These are phyloP conservation scores for Orthonevra nobilis DNA, from an alignment of 2,888 invertebrate genomes.

Conservation along the genomic window DNA sequence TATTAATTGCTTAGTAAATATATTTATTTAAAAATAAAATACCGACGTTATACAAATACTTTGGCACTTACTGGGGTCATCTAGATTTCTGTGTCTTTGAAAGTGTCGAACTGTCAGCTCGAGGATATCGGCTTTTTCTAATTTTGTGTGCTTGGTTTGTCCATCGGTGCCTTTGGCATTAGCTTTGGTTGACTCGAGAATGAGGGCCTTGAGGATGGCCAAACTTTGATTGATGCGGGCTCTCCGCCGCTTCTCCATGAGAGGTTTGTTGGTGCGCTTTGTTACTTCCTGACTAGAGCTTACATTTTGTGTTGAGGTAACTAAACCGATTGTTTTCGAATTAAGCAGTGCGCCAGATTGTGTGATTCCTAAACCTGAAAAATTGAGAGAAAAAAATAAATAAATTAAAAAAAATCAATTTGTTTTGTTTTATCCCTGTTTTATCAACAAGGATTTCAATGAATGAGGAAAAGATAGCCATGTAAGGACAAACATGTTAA, in stretches of 20 bases:
- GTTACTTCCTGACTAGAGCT: slow-evolving; percentile 78
- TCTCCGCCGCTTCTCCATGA: slow-evolving; percentile 88
- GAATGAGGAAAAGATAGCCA: no score
- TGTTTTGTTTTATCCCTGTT: no score
- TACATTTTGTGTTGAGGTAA: slow-evolving; percentile 78
- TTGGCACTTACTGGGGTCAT: slow-evolving; percentile 81
- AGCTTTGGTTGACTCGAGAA: slow-evolving; percentile 85
- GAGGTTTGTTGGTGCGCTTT: slow-evolving; percentile 87
- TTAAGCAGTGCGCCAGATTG: slow-evolving; percentile 69
- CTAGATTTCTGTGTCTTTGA: slow-evolving; percentile 86
- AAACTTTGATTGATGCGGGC: slow-evolving; percentile 88
- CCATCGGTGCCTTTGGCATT: slow-evolving; percentile 80
- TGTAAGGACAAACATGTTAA: no score
- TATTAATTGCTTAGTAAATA: slow-evolving; percentile 75
- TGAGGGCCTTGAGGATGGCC: slow-evolving; percentile 86
- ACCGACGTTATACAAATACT: no score
- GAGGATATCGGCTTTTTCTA: slow-evolving; percentile 90
- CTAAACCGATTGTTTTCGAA: slow-evolving; percentile 77
- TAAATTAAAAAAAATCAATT: neutral
- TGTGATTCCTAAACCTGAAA: slow-evolving; percentile 63
- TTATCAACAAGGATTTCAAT: no score
- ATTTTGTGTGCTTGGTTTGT: slow-evolving; percentile 88
- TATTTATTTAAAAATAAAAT: no score
- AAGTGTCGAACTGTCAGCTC: slow-evolving; percentile 91
- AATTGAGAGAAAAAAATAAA: neutral